Evolutionary conservation across 2,888 invertebrate genomes (phyloP), one percentile per base, ranked within the genome.

Genomic region (Sussaba pulchella): DNA sequence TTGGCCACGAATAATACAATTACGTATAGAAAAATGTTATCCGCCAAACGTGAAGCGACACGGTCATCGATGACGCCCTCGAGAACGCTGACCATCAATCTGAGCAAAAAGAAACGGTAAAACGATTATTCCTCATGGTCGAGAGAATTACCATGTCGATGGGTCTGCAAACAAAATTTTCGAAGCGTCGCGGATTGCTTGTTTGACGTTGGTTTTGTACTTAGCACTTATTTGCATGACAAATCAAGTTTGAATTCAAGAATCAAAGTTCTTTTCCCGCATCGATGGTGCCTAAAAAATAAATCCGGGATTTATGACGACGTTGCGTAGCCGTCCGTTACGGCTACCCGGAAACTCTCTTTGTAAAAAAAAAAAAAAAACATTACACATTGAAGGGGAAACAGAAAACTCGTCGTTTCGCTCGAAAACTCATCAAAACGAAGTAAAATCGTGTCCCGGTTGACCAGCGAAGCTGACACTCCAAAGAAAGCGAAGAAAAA

Each of bases 401-500:
- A 43, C 43, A n/a, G 21, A 41, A n/a, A 9, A 52, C 4, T 41
- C 14, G 57, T 14, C 54, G 14, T 57, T 70, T 57, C 31, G 41
- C 54, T 19, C n/a, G 54, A 17, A 43, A 41, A 57, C 31, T 54
- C 69, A 54, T 57, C 43, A 57, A 70, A 70, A 63, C 10, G n/a
- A 17, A 43, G n/a, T 21, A 72, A 72, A 43, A 63, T 8, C 52
- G 14, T 52, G 52, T 72, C 41, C 63, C 63, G 52, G 52, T 72
- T 72, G 52, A 63, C 63, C 63, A 72, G 17, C 63, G 72, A 26
- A 72, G 8, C 63, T 24, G 59, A 14, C 39, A 50, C 69, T 75
- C 36, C 59, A 66, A 70, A 64, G 71, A 76, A 72, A 71, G 63
- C 43, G 31, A 31, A 31, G 31, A 31, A 31, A 67, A 76, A 72